Base-by-base conservation (phyloP, 2,888 invertebrate genomes). In the Protonemura montana region DNA sequence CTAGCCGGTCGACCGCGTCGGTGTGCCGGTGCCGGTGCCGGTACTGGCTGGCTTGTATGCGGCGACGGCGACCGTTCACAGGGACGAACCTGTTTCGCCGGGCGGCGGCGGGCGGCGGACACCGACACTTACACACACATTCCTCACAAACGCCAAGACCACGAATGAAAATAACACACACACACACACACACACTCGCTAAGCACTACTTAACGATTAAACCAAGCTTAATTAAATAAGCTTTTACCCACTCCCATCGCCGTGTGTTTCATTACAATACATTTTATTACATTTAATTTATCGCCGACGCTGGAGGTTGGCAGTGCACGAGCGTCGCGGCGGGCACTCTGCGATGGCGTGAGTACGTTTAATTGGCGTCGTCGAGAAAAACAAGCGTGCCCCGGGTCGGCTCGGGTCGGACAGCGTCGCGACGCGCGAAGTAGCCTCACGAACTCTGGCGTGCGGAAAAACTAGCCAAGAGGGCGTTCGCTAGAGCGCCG, bases 141-240 rank as follows among this genome's bases (percentile, higher is more conserved):
- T 59, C 59, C 59, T 59, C 59, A 21, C 59, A 59, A 59, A 21
- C 59, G 59, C 59, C 59, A 21, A 2, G 59, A 21, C 59, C 59
- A 13, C 59, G 21, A 59, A 59, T 21, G 59, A 59, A 59, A 59
- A 59, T 21, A 59, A 59, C 59, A 59, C 6, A 13, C 59, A 13
- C 3, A 59, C 59, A 59, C 59, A 59, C 59, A 59, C 59, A 7
- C 59, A 59, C 59, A 59, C 59, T 59, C 59, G 59, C 59, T 59
- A 78, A 28, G 28, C 81, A 29, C 81, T 42, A 25, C 83, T 83
- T 83, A 83, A n/a, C 83, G 84, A 84, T 84, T 84, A 76, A 84
- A 76, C 59, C 81, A n/a, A 81, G 84, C 76, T 84, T 84, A 84
- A 84, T 84, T 84, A 84, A 84, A 84, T 84, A 84, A 84, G 84